These are phyloP conservation scores for Dromococcyx pavoninus DNA, from an alignment of 2,797 vertebrate species.

Conservation along the genomic window DNA sequence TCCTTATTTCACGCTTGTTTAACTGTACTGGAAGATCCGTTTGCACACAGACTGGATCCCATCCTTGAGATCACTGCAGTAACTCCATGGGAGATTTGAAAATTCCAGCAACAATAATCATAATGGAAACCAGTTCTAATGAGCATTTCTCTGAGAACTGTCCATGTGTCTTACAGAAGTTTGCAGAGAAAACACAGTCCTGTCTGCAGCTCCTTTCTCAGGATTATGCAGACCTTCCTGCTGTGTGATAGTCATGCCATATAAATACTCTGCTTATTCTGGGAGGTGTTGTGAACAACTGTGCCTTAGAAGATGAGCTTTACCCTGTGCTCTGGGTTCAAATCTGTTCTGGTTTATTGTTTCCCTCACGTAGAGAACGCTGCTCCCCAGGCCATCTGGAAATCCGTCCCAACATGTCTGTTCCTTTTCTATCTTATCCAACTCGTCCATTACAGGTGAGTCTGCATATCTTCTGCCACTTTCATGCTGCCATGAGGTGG, in stretches of 20 bases:
- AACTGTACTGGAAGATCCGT: neutral
- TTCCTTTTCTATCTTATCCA: constrained; percentile 96
- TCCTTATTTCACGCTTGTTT: neutral
- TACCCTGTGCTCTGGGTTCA: neutral
- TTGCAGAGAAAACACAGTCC: neutral
- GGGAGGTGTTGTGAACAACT: neutral
- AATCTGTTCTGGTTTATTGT: neutral
- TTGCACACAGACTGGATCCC: neutral
- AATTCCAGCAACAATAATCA: neutral
- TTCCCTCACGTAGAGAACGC: constrained; percentile 82
- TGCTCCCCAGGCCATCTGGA: constrained; percentile 93
- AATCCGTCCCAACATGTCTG: constrained; percentile 93
- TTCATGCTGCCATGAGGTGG: neutral
- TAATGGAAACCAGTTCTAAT: neutral
- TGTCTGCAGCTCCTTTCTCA: neutral
- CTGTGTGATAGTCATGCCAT: neutral
- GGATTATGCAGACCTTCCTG: neutral
- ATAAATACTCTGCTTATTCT: neutral
- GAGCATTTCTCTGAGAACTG: neutral
- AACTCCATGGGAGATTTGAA: neutral
- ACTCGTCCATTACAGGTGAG: constrained; percentile 93
- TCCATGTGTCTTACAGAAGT: neutral
- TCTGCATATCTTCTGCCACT: neutral
- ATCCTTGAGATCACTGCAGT: neutral
- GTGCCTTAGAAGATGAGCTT: neutral